These are phyloP conservation scores for Rhyzopertha dominica DNA, from an alignment of 1,140 invertebrate species.

Conservation along the genomic window DNA sequence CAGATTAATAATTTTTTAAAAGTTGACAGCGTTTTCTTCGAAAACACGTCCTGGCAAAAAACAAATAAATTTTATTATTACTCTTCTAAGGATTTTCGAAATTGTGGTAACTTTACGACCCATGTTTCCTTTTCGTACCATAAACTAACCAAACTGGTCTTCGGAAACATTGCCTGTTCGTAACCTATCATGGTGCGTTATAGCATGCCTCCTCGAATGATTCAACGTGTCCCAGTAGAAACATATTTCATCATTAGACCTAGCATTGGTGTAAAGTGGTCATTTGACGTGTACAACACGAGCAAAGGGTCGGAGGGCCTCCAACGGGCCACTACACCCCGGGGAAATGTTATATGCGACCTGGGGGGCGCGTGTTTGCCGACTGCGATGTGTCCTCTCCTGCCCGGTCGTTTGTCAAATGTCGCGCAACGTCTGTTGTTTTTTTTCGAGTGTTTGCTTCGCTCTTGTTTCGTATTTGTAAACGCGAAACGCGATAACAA, in stretches of 20 bases:
- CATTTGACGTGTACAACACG: constrained; percentile 46
- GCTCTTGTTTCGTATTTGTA: constrained; percentile 12
- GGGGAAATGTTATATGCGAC: constrained; percentile 25
- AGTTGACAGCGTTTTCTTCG: too few relatives aligned
- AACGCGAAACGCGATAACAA: too few relatives aligned
- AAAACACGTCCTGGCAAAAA: too few relatives aligned
- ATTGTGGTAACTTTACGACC: too few relatives aligned
- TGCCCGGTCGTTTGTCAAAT: constrained; percentile 25
- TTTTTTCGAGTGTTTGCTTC: constrained; percentile 33
- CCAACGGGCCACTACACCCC: constrained; percentile 19
- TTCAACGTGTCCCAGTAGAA: constrained; percentile 38
- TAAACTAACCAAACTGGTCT: too few relatives aligned
- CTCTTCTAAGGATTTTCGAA: too few relatives aligned
- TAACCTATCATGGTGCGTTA: too few relatives aligned
- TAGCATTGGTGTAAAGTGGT: constrained; percentile 47
- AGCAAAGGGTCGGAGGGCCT: constrained; percentile 17
- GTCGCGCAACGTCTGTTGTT: constrained; percentile 25
- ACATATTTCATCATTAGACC: constrained; percentile 48
- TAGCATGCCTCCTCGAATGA: too few relatives aligned
- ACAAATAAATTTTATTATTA: too few relatives aligned
- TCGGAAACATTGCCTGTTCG: too few relatives aligned
- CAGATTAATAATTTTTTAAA: too few relatives aligned
- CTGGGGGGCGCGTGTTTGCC: constrained; percentile 17
- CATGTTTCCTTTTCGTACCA: too few relatives aligned
- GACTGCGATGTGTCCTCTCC: constrained; percentile 9